Evolutionary conservation across 2,113 vertebrate species (phyloP).

Genomic region (Garra rufa): DNA sequence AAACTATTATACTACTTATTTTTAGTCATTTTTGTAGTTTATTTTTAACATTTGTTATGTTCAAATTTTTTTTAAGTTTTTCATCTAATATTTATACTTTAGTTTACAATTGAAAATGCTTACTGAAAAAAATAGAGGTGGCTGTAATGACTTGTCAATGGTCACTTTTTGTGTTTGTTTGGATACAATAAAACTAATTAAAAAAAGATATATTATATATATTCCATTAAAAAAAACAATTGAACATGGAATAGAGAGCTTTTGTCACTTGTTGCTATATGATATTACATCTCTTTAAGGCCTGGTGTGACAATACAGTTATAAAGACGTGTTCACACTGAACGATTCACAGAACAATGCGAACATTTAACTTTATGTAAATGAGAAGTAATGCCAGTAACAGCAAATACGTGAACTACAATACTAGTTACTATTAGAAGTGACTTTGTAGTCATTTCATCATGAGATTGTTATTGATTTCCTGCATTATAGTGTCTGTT

Average conservation of each 20-base stretch:
- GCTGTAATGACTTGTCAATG: not conserved
- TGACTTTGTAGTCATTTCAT: no score
- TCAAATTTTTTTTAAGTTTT: not conserved
- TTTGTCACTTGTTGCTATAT: not conserved
- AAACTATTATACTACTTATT: not conserved
- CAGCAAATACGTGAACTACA: no score
- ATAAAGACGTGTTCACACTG: not conserved
- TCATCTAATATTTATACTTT: not conserved
- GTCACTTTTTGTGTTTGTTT: not conserved
- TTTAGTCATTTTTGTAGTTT: not conserved
- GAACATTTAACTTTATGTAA: not conserved
- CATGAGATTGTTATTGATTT: no score
- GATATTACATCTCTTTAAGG: not conserved
- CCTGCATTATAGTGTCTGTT: no score
- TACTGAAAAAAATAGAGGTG: not conserved
- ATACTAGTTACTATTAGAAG: no score
- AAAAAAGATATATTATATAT: not conserved
- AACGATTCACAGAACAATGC: not conserved
- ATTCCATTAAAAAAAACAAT: not conserved
- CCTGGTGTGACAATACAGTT: not conserved
- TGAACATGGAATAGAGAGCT: not conserved
- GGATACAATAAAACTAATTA: not conserved
- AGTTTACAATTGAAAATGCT: not conserved
- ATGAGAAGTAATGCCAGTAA: not conserved
- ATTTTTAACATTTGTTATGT: not conserved